Evolutionary conservation across 2,113 vertebrate genomes (phyloP).

Genomic region (Rhinoderma darwinii): DNA sequence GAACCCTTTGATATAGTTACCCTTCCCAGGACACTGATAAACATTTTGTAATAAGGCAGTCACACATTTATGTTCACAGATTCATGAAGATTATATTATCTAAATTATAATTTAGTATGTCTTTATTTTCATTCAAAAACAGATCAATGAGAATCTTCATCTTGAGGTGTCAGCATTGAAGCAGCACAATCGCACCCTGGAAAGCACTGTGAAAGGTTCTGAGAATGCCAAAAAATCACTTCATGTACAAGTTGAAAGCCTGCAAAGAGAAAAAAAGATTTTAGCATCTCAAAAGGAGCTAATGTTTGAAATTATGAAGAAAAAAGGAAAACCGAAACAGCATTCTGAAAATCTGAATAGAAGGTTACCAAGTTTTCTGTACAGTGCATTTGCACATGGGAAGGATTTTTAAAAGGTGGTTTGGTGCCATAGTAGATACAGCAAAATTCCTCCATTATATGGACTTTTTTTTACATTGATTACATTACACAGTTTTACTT

Average conservation of each 20-base stretch:
- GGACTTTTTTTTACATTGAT: background rate
- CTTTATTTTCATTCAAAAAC: background rate
- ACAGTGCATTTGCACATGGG: background rate
- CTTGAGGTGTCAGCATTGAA: conserved; percentile 49
- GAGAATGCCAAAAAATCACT: conserved; percentile 34
- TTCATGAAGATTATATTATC: background rate
- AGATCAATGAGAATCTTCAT: conserved; percentile 50
- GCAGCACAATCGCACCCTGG: conserved; percentile 17
- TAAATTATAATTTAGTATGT: background rate
- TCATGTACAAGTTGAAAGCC: conserved; percentile 12
- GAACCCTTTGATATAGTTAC: no score
- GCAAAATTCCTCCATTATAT: background rate
- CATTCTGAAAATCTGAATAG: background rate
- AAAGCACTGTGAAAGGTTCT: conserved; percentile 30
- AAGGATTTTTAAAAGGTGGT: background rate
- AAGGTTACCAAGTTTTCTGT: background rate
- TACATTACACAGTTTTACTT: no score
- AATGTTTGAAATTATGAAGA: conserved; percentile 31
- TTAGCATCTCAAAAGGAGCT: conserved; percentile 48
- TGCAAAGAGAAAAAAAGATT: conserved; percentile 44
- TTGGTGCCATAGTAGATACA: background rate
- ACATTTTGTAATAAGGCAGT: background rate
- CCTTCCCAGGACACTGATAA: no score
- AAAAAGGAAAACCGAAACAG: background rate
- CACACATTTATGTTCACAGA: background rate